Percentiles rank a stretch among this genome's conserved stretches.
These are phyloP conservation scores for Eumeta japonica DNA, from an alignment of 1,140 invertebrate genomes.

Conservation along the genomic window DNA sequence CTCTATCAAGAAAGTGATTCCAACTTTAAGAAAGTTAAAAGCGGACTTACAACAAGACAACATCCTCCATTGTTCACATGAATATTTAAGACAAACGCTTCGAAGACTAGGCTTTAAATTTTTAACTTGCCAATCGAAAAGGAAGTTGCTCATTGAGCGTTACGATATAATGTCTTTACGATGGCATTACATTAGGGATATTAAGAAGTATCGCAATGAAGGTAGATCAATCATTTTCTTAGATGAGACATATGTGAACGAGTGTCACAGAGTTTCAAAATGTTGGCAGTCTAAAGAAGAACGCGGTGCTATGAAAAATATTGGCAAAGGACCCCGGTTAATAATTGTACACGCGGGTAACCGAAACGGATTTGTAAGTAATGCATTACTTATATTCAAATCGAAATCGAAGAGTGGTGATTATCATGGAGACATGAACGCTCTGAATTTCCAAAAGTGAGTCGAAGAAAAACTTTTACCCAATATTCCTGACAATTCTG, in stretches of 20 bases:
- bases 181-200: slow-evolving; percentile 3
- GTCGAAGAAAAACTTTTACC: slow-evolving; percentile 10
- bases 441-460: slow-evolving; percentile 8
- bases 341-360: slow-evolving; percentile 6
- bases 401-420: background rate
- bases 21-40: background rate
- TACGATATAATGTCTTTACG: background rate
- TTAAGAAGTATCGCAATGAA: slow-evolving; percentile 4
- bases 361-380: slow-evolving; percentile 3
- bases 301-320: background rate
- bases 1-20: slow-evolving; percentile 2
- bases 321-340: slow-evolving; percentile 1
- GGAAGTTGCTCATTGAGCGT: slow-evolving; percentile 3
- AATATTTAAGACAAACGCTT: slow-evolving; percentile 3
- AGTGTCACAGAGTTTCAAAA: slow-evolving; percentile 1
- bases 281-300: slow-evolving; percentile 1
- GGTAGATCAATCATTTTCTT: slow-evolving; percentile 4
- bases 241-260: slow-evolving; percentile 6
- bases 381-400: slow-evolving; percentile 4
- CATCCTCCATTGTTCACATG: slow-evolving; percentile 3
- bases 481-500: slow-evolving; percentile 10
- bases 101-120: slow-evolving; percentile 2
- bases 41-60: slow-evolving; percentile 4
- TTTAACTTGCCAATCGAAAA: slow-evolving; percentile 5
- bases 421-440: slow-evolving; percentile 3